Evolutionary conservation across 2,888 invertebrate genomes (phyloP), one percentile per base, ranked within the genome.

Genomic region (Drosophila basisetae): DNA sequence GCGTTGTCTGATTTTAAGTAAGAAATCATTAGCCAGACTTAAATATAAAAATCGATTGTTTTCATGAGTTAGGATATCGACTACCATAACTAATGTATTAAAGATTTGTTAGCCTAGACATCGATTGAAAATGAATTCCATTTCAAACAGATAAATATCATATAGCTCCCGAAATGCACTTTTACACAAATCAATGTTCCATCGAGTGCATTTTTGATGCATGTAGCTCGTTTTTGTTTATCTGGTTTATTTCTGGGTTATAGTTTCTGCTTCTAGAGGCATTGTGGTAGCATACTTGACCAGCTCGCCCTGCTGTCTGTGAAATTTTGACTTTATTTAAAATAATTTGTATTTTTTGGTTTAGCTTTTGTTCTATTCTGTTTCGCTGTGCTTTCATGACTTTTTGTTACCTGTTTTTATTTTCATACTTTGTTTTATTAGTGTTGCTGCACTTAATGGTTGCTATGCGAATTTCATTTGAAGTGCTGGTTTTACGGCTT

Each of bases 291-390:
- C 68, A 55, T 61, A 30, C 62, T 58, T 56, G 53, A 31, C 33
- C 35, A 39, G 11, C 55, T 56, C 30, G 37, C 33, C 13, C 49
- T 63, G 53, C 61, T 73, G 80, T 76, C 83, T 78, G 76, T 77
- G 73, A 76, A 84, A 62, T 88, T 90, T 83, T 75, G 78, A 81
- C 86, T 88, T 88, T 88, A 88, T 88, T 90, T 78, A 73, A 88
- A 80, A 83, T 76, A 77, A 88, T 50, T 58, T 35, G 30, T 35
- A 72, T 71, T 76, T 84, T 68, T 73, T 71, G 67, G 69, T 72
- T 74, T 52, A 6, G 7, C 25, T 18, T 33, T 31, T 37, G 22
- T 55, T n/a, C 9, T 16, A 35, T 67, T 43, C 43, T 11, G 58
- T 54, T 52, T 7, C 28, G 30, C 22, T 65, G 6, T 43, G 25